Percentiles rank a stretch among this genome's conserved stretches.
phyloP scores from a whole-genome alignment of 2,888 invertebrate species.

The Liodrosophila aerea region DNA sequence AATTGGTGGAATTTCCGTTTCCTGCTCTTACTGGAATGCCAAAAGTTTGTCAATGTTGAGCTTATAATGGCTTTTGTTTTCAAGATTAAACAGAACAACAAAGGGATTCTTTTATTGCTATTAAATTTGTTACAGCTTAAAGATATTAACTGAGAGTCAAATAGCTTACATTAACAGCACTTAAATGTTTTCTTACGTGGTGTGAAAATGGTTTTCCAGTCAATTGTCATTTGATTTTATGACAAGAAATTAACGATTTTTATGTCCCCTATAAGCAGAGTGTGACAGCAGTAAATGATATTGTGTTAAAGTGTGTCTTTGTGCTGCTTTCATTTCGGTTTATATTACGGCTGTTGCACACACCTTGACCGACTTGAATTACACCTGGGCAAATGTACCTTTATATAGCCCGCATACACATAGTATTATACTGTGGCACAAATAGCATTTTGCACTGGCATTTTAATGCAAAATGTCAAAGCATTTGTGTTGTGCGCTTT shows the following conservation, averaged over 20 bases:
- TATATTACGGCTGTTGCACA: not conserved
- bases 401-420: too few relatives aligned
- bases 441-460: conserved; percentile 5
- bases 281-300: not conserved
- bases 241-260: not conserved
- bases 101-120: conserved; percentile 16
- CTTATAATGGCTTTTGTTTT: not conserved
- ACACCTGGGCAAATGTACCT: not conserved
- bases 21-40: conserved; percentile 36
- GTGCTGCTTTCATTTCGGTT: not conserved
- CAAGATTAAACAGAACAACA: conserved; percentile 6
- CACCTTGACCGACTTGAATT: conserved; percentile 45
- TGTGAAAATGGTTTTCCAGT: conserved; percentile 37
- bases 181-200: not conserved
- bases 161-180: too few relatives aligned
- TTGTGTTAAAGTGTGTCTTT: not conserved
- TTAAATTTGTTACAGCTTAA: conserved; percentile 16
- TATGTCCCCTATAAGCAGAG: not conserved
- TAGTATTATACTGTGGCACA: conserved; percentile 4
- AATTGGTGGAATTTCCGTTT: conserved; percentile 57
- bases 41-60: conserved; percentile 19
- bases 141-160: conserved; percentile 1
- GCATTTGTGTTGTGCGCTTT: conserved; percentile 15
- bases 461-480: conserved; percentile 60
- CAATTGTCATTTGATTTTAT: conserved; percentile 16